These are phyloP conservation scores for Sycophila sp. DNA, from an alignment of 1,140 invertebrate genomes.

Conservation along the genomic window DNA sequence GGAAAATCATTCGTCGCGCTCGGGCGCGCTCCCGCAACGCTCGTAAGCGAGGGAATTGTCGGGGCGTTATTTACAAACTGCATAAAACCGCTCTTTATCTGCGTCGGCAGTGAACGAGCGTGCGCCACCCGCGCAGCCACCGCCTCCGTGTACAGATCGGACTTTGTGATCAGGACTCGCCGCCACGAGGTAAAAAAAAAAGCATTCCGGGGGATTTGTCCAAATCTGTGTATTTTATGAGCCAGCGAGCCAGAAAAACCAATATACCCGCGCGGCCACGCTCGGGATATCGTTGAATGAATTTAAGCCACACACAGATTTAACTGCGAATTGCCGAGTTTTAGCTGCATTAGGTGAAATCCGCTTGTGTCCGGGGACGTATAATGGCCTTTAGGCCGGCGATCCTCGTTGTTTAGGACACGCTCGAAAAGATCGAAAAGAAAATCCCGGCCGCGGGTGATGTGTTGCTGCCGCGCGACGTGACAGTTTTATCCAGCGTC, in stretches of 20 bases:
- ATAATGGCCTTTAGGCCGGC: neutral
- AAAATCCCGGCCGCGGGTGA: conserved; percentile 5
- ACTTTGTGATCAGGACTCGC: conserved; percentile 7
- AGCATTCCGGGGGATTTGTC: conserved; percentile 16
- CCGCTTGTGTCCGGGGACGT: neutral
- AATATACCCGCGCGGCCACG: conserved; percentile 10
- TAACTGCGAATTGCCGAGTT: conserved; percentile 23
- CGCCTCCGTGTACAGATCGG: neutral
- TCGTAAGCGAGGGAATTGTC: neutral
- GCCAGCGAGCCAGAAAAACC: conserved; percentile 32
- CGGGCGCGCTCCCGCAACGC: neutral
- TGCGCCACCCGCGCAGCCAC: neutral
- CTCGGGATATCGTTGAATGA: conserved; percentile 11
- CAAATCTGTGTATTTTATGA: conserved; percentile 38
- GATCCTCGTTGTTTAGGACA: conserved; percentile 1
- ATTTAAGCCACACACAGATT: conserved; percentile 25
- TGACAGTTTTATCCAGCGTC: too few relatives aligned
- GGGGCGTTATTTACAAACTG: conserved; percentile 12
- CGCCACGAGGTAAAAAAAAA: conserved; percentile 9
- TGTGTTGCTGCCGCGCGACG: neutral
- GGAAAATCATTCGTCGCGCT: neutral
- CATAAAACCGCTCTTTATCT: neutral
- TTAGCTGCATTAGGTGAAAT: conserved; percentile 32
- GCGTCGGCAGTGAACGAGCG: too few relatives aligned
- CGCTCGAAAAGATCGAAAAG: too few relatives aligned